Evolutionary conservation across 1,140 invertebrate genomes (phyloP), one percentile per base, ranked within the genome.

Genomic region (Geopemphigus sp.): DNA sequence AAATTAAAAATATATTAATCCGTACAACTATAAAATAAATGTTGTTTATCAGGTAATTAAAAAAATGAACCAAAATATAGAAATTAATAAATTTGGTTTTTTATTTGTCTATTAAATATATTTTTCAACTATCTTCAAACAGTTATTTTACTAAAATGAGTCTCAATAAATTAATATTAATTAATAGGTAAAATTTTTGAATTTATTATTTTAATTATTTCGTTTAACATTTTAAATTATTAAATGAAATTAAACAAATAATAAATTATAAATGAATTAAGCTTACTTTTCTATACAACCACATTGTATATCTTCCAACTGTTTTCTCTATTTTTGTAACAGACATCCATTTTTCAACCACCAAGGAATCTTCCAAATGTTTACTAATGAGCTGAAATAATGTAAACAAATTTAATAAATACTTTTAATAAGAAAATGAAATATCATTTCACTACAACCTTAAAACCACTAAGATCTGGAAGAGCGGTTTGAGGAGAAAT

Each of bases 241-340:
- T 8, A 56, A 8, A 56, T 56, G n/a, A 8, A 56, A 56, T 22
- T 56, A 39, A 39, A 39, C 32, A 56, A n/a, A 57, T 22, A 8
- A 57, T 57, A 24, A 11, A 57, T 57, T 3, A 1, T 57, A 24
- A 57, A 22, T 57, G 45, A 17, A 29, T 22, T 47, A 39, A 39
- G 68, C 82, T 83, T 85, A 89, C 91, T 86, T 89, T 90, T 81
- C 90, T 92, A 78, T 90, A 89, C 81, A 95, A 88, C 92, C 92
- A 95, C 85, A 95, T 88, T 0, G 91, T 93, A 84, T 98, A 98
- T 81, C 92, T 94, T 85, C 94, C 97, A 4, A 89, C 87, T 87
- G 96, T 97, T 59, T 93, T 89, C 0, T 91, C 93, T 66, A 90
- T 86, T 1, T 85, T 88, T 80, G 90, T 86, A 39, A 89, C 88